phyloP scores from a whole-genome alignment of 2,113 vertebrate genomes.

The Gymnobelideus leadbeateri region DNA sequence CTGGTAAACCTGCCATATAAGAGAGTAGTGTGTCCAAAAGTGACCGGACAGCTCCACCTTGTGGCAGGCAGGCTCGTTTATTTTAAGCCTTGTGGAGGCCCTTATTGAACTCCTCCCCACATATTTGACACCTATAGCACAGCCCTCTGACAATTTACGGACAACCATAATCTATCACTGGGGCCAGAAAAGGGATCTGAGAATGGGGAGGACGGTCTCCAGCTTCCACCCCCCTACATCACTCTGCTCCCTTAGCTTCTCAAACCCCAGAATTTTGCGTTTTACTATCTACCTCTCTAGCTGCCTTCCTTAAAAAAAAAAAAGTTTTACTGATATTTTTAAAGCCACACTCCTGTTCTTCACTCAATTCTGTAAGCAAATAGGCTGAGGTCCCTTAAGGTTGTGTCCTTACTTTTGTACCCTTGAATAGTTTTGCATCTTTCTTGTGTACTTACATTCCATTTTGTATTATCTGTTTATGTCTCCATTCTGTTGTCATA shows the following conservation, averaged over 20 bases:
- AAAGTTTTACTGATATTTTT: neutral
- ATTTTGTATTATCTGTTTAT: neutral
- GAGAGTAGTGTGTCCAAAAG: neutral
- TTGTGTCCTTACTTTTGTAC: neutral
- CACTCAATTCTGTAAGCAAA: neutral
- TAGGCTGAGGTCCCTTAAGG: neutral
- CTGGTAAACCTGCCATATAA: neutral
- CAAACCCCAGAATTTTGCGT: neutral
- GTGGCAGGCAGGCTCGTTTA: constrained; percentile 46
- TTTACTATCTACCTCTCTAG: neutral
- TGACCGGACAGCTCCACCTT: constrained; percentile 66
- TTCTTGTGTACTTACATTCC: neutral
- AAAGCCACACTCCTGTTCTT: neutral
- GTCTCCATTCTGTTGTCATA: neutral
- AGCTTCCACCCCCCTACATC: neutral
- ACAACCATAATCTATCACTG: neutral
- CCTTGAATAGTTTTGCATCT: neutral
- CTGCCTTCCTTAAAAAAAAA: neutral
- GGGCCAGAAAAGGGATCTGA: neutral
- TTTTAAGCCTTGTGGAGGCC: neutral
- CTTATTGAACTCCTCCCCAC: neutral
- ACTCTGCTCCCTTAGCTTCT: neutral
- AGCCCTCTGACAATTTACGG: neutral
- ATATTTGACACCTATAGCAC: constrained; percentile 9
- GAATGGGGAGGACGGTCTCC: neutral